Evolutionary conservation across 2,888 invertebrate species (phyloP), one percentile per base, ranked within the genome.

Genomic region (Trimorus sp.): DNA sequence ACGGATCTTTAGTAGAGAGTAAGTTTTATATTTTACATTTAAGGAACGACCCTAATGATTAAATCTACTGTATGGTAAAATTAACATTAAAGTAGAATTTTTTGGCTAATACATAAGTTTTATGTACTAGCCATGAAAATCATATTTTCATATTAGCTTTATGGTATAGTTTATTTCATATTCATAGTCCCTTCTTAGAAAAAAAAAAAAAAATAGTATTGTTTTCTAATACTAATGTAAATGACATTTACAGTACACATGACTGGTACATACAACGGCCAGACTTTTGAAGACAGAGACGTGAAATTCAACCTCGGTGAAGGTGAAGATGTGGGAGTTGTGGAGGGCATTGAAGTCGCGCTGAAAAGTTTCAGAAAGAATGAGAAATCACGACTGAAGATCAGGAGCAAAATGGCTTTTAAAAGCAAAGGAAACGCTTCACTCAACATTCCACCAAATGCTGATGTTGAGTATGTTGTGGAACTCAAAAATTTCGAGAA

Each of bases 221-320:
- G n/a, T n/a, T n/a, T n/a, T n/a, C n/a, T n/a, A n/a, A n/a, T 4
- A 26, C 26, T 26, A 26, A 26, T 26, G 2, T 26, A 26, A 26
- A 26, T 4, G 26, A 26, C 26, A 4, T 26, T 66, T 78, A 16
- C 92, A 97, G 97, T 97, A 82, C 95, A 96, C 88, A 89, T 97
- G 45, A 93, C 94, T 87, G 95, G 96, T 2, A 94, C 92, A 79
- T 94, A 94, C 85, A 93, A 95, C 69, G 95, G 94, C 0, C 90
- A 89, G 75, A 92, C 93, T 7, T 97, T 98, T 91, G 98, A 98
- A 87, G 95, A 96, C 15, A 93, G 97, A 85, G 96, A 97, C 54
- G 94, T 98, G 0, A 94, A 95, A 37, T 99, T 98, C 92, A 92
- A 93, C 14, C 92, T 98, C 16, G 99, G 99, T 0, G 98, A 99